phyloP scores from a whole-genome alignment of 2,113 vertebrate species.

The Ceyx margarethae region DNA sequence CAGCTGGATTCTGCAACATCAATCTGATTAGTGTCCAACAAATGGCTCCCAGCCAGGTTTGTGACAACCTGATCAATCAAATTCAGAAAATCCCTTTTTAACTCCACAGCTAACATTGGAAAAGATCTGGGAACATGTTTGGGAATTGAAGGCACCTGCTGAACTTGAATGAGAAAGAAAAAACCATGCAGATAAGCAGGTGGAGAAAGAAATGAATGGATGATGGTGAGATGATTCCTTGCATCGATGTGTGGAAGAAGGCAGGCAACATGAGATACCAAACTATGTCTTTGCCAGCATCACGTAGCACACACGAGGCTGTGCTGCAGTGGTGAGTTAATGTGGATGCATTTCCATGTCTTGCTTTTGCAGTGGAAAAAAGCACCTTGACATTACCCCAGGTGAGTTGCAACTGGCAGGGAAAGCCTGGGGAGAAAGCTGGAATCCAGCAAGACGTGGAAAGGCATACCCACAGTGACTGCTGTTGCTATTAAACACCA shows the following conservation, averaged over 20 bases:
- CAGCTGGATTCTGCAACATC: slow-evolving; percentile 15
- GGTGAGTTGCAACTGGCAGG: neutral
- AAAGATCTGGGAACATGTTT: slow-evolving; percentile 22
- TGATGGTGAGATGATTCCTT: neutral
- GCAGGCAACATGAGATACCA: neutral
- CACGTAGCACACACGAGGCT: neutral
- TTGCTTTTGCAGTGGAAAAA: neutral
- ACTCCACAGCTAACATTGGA: neutral
- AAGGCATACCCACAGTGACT: neutral
- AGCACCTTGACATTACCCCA: neutral
- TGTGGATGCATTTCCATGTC: neutral
- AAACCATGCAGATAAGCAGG: neutral
- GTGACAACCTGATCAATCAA: slow-evolving; percentile 58
- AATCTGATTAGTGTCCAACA: slow-evolving; percentile 52
- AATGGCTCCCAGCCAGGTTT: slow-evolving; percentile 45
- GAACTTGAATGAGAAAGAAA: slow-evolving; percentile 1
- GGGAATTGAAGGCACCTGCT: slow-evolving; percentile 25
- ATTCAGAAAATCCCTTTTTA: slow-evolving; percentile 51
- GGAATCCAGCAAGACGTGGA: neutral
- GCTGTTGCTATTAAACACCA: slow-evolving; percentile 13
- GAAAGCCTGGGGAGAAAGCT: neutral
- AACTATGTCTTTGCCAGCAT: neutral
- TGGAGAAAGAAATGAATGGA: neutral
- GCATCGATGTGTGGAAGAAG: neutral
- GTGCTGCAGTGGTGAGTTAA: rapidly evolving